A percentile compares a stretch with the other conserved stretches of the same genome.
These are phyloP conservation scores for Mythimna vitellina DNA, from an alignment of 2,888 invertebrate genomes.

Conservation along the genomic window DNA sequence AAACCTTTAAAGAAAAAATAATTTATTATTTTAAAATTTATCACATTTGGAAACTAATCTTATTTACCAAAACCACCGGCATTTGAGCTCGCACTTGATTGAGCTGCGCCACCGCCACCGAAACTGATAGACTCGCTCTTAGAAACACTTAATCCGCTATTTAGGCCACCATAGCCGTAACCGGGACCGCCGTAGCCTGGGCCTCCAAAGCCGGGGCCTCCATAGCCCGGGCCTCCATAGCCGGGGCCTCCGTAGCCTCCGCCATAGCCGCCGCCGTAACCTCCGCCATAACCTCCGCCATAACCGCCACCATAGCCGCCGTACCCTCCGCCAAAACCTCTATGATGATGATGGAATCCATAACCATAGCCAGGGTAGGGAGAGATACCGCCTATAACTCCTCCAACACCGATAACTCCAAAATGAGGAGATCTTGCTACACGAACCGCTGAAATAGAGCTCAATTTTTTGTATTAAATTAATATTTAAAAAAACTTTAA, in stretches of 20 bases:
- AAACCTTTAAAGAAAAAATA: not conserved
- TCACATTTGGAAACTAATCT: not conserved
- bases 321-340: slow-evolving; percentile 14
- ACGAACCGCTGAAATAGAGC: slow-evolving; percentile 26
- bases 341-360: slow-evolving; percentile 23
- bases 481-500: too few species aligned
- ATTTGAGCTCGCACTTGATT: slow-evolving; percentile 65
- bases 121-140: slow-evolving; percentile 47
- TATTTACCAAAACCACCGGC: slow-evolving; percentile 65
- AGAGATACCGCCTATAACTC: slow-evolving; percentile 38
- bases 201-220: slow-evolving; percentile 23
- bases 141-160: slow-evolving; percentile 40
- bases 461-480: not conserved
- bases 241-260: slow-evolving; percentile 24
- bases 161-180: slow-evolving; percentile 41
- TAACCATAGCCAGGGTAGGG: slow-evolving; percentile 17
- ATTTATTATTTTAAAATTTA: slow-evolving; percentile 10
- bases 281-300: not conserved
- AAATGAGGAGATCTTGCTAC: slow-evolving; percentile 43
- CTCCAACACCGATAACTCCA: slow-evolving; percentile 38
- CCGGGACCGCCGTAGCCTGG: slow-evolving; percentile 32
- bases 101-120: slow-evolving; percentile 37
- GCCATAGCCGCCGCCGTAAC: slow-evolving; percentile 11
- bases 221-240: slow-evolving; percentile 3
- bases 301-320: slow-evolving; percentile 24